A percentile compares a stretch with the other conserved stretches of the same genome.
Evolutionary conservation across 2,888 invertebrate species (phyloP).

Genomic region (Chironomus tentans): DNA sequence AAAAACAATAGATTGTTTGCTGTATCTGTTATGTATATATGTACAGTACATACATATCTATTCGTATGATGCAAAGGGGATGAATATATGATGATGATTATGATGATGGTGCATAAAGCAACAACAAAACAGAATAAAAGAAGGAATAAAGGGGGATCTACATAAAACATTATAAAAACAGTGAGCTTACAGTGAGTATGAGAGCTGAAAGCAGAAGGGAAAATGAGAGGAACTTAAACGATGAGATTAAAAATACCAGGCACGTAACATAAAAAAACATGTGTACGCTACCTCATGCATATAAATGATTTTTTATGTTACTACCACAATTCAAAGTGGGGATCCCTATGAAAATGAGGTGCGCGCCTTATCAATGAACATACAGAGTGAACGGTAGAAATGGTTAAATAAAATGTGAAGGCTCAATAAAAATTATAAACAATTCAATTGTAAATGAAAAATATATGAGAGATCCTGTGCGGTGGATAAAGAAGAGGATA

Average conservation of each 20-base stretch:
- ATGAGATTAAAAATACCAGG: conserved; percentile 22
- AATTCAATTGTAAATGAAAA: conserved; percentile 20
- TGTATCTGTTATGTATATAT: not conserved
- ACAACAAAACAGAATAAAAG: not conserved
- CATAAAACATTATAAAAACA: not conserved
- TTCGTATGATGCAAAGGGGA: not conserved
- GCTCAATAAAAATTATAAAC: conserved; percentile 24
- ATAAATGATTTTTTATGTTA: conserved; percentile 20
- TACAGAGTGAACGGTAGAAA: not conserved
- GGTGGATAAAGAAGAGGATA: not conserved
- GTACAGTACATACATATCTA: not conserved
- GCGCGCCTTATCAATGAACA: not conserved
- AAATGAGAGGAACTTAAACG: not conserved
- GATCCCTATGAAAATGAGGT: not conserved
- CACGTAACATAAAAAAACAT: conserved; percentile 24
- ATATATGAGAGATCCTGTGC: not conserved
- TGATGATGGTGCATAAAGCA: not conserved
- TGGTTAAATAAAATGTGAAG: not conserved
- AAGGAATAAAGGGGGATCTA: not conserved
- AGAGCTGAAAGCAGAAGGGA: not conserved
- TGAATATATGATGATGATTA: not conserved
- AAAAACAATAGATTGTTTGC: not conserved
- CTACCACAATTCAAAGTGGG: not conserved
- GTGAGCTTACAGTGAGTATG: no score
- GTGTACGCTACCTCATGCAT: conserved; percentile 24